phyloP scores from a whole-genome alignment of 2,113 vertebrate genomes.

The Cryptoleucopteryx plumbea region DNA sequence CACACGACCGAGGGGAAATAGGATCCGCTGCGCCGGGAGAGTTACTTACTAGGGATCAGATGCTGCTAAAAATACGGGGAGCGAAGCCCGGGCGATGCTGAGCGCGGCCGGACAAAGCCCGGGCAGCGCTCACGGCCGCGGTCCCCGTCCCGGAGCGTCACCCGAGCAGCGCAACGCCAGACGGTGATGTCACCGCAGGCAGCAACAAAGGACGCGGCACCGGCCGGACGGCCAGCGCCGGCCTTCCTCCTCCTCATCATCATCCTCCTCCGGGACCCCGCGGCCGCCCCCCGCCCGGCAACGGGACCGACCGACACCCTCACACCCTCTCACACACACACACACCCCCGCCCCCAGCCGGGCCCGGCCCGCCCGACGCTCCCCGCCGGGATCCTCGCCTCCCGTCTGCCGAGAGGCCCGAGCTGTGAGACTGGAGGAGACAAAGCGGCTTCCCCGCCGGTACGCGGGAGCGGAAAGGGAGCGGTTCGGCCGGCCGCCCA shows the following conservation, averaged over 20 bases:
- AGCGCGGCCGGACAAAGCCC: background rate
- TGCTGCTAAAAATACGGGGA: background rate
- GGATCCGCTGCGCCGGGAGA: background rate
- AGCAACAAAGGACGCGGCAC: constrained; percentile 70
- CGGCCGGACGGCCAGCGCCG: background rate
- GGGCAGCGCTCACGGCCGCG: background rate
- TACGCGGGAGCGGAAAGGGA: constrained; percentile 5
- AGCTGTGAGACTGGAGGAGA: background rate
- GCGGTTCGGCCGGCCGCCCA: background rate
- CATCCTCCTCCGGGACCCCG: background rate
- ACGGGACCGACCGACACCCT: background rate
- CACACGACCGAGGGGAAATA: background rate
- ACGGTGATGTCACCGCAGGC: constrained; percentile 75
- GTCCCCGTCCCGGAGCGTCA: constrained; percentile 43
- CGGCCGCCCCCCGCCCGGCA: background rate
- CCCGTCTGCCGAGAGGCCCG: background rate
- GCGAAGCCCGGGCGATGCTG: background rate
- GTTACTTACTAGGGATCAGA: background rate
- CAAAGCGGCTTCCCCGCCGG: background rate
- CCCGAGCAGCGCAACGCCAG: constrained; percentile 49
- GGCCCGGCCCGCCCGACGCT: background rate
- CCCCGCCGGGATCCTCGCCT: background rate
- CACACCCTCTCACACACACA: too few relatives aligned
- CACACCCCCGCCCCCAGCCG: background rate
- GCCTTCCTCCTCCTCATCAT: background rate